phyloP scores from a whole-genome alignment of 2,888 invertebrate genomes.

The Meandrusa payeni region DNA sequence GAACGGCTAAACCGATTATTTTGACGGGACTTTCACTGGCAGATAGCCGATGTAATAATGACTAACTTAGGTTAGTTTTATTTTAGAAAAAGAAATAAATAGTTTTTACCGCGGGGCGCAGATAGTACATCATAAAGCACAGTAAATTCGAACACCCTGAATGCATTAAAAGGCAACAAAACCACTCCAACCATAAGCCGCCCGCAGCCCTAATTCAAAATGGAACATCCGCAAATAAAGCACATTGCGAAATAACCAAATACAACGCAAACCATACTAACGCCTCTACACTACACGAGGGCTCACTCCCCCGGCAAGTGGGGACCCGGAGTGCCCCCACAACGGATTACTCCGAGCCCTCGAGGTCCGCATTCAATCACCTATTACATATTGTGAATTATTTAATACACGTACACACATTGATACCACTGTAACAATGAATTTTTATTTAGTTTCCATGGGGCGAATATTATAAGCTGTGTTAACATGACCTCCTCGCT shows the following conservation, averaged over 20 bases:
- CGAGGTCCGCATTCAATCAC: slow-evolving; percentile 1
- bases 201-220: slow-evolving; percentile 22
- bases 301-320: background rate
- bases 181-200: no score
- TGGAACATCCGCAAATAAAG: slow-evolving; percentile 11
- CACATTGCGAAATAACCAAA: slow-evolving; percentile 1
- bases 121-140: no score
- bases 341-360: slow-evolving; percentile 9
- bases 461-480: background rate
- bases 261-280: background rate
- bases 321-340: background rate
- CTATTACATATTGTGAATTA: slow-evolving; percentile 5
- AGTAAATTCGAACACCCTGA: no score
- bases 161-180: no score
- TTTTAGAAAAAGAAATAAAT: no score
- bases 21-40: no score
- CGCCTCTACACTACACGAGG: slow-evolving; percentile 1
- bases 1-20: no score
- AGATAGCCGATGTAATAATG: no score
- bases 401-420: background rate
- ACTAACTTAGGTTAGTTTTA: no score
- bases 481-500: no score
- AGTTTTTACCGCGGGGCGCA: no score
- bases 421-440: background rate
- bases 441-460: background rate